A percentile compares a stretch with the other conserved stretches of the same genome.
Evolutionary conservation across 2,888 invertebrate genomes (phyloP).

Genomic region (Noctua janthe): DNA sequence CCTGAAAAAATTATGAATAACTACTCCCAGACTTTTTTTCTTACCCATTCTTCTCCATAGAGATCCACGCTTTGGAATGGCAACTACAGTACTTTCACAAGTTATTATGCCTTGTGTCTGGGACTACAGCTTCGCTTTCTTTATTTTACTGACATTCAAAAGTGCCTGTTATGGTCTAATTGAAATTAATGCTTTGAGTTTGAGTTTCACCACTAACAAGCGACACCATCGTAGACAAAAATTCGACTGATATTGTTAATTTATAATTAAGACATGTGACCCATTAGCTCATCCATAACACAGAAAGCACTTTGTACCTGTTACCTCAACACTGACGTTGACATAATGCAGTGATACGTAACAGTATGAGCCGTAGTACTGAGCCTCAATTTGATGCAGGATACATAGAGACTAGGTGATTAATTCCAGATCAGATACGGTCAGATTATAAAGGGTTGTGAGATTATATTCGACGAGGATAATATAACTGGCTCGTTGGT

Average conservation of each 20-base stretch:
- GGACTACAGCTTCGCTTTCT: too few relatives aligned
- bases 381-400: slow-evolving; percentile 2
- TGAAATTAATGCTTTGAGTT: too few relatives aligned
- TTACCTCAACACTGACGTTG: slow-evolving; percentile 19
- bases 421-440: slow-evolving; percentile 12
- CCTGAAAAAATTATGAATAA: background rate
- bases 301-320: slow-evolving; percentile 4
- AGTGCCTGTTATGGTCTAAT: too few relatives aligned
- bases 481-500: background rate
- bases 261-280: background rate
- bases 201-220: background rate
- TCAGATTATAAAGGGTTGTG: background rate
- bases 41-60: too few relatives aligned
- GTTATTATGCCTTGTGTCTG: too few relatives aligned
- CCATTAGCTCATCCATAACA: background rate
- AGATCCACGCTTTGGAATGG: too few relatives aligned
- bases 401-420: slow-evolving; percentile 3
- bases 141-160: too few relatives aligned
- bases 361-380: background rate
- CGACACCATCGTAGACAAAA: background rate
- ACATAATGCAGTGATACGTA: slow-evolving; percentile 15
- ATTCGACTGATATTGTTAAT: background rate
- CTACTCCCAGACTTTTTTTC: background rate
- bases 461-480: background rate
- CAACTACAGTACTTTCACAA: too few relatives aligned